Percentiles rank a stretch among this genome's conserved stretches.
Evolutionary conservation across 1,140 invertebrate genomes (phyloP).

Genomic region (Pogonomyrmex barbatus): DNA sequence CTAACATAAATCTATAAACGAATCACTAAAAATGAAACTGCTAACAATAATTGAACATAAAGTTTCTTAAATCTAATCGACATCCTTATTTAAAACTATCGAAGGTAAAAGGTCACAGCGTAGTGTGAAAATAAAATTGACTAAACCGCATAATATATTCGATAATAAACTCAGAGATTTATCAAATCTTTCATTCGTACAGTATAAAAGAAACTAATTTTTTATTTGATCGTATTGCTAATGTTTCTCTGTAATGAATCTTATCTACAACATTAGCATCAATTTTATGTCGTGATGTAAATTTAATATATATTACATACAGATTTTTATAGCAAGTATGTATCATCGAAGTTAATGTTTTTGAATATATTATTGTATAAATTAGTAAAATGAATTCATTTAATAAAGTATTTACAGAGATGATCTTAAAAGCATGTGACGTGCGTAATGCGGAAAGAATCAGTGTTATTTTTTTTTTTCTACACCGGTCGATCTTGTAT

Average conservation of each 20-base stretch:
- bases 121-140: slow-evolving; percentile 31
- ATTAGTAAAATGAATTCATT: background rate
- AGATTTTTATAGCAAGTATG: slow-evolving; percentile 21
- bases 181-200: background rate
- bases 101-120: slow-evolving; percentile 56
- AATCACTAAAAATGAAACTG: slow-evolving; percentile 55
- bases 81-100: slow-evolving; percentile 19
- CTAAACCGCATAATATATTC: slow-evolving; percentile 14
- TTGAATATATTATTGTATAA: slow-evolving; percentile 1
- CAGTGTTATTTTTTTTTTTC: background rate
- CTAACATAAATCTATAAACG: slow-evolving; percentile 65
- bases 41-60: slow-evolving; percentile 49
- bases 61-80: slow-evolving; percentile 28
- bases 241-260: background rate
- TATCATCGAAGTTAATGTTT: background rate
- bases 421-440: background rate
- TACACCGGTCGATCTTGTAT: background rate
- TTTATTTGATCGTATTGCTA: slow-evolving; percentile 13
- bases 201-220: slow-evolving; percentile 8
- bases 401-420: slow-evolving; percentile 31
- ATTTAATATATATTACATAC: slow-evolving; percentile 10
- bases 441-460: background rate
- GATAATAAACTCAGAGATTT: slow-evolving; percentile 21
- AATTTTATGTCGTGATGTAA: slow-evolving; percentile 35
- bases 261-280: background rate